A percentile compares a stretch with the other conserved stretches of the same genome.
phyloP scores from a whole-genome alignment of 2,888 invertebrate genomes.

The Drosophila gaucha region DNA sequence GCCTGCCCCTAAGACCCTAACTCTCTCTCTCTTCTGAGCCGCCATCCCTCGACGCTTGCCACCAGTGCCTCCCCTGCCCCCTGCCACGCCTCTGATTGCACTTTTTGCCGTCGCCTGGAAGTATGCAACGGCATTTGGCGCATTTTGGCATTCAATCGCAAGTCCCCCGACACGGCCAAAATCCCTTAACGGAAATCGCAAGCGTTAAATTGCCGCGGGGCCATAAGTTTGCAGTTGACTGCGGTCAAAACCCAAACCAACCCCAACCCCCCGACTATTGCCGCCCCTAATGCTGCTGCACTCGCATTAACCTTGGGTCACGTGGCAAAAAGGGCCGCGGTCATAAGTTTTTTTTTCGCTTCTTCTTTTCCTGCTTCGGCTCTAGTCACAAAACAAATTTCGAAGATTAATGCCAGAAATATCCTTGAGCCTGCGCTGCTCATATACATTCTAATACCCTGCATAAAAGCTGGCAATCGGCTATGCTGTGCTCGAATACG shows the following conservation, averaged over 20 bases:
- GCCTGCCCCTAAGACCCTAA: conserved; percentile 1
- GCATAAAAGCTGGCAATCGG: neutral
- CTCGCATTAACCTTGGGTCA: conserved; percentile 68
- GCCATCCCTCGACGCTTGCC: neutral
- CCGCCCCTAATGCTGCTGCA: neutral
- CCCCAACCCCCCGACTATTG: neutral
- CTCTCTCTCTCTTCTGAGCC: neutral
- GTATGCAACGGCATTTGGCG: conserved; percentile 61
- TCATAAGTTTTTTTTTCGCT: conserved; percentile 12
- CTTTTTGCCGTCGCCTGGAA: conserved; percentile 48
- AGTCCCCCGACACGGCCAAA: conserved; percentile 47
- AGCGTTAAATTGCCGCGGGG: conserved; percentile 74
- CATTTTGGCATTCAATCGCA: conserved; percentile 74
- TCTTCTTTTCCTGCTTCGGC: conserved; percentile 3
- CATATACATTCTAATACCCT: conserved; percentile 6
- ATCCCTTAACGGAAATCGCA: conserved; percentile 72
- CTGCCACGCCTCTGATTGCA: conserved; percentile 36
- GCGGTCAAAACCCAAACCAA: conserved; percentile 18
- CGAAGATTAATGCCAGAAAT: conserved; percentile 63
- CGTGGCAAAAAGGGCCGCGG: conserved; percentile 33
- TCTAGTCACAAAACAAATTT: conserved; percentile 64
- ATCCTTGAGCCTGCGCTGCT: conserved; percentile 6
- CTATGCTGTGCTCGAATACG: too few species aligned
- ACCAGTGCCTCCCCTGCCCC: neutral
- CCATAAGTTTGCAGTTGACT: conserved; percentile 61